These are phyloP conservation scores for Colinus virginianus DNA, from an alignment of 2,113 vertebrate genomes.

Conservation along the genomic window DNA sequence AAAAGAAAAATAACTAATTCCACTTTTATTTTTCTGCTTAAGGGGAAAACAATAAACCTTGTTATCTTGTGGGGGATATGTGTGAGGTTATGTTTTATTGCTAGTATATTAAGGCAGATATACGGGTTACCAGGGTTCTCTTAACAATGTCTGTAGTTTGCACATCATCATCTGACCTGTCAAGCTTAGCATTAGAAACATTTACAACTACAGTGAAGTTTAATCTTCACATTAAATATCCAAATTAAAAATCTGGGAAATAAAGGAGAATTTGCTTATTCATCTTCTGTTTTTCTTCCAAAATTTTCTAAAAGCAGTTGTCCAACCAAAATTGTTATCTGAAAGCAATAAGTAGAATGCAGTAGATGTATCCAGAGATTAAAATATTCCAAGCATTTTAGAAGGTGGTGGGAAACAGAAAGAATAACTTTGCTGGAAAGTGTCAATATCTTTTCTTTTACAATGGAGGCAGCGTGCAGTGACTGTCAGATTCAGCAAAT, in stretches of 20 bases:
- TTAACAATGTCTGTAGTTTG: not conserved
- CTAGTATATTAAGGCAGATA: not conserved
- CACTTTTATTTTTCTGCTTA: not conserved
- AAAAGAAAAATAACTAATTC: not conserved
- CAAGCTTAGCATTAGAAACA: not conserved
- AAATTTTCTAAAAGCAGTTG: not conserved
- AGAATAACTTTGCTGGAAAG: not conserved
- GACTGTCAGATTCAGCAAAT: not conserved
- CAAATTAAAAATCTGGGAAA: not conserved
- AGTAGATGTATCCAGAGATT: not conserved
- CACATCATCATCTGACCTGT: not conserved
- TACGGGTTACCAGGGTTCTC: not conserved
- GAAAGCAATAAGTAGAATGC: not conserved
- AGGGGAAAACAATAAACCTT: not conserved
- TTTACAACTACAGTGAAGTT: not conserved
- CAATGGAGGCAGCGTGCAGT: not conserved
- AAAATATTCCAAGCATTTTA: not conserved
- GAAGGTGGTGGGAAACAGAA: not conserved
- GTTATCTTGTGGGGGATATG: not conserved
- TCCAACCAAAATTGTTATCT: not conserved
- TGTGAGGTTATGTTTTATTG: not conserved
- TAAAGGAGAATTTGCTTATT: not conserved
- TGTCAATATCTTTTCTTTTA: not conserved
- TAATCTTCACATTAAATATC: not conserved
- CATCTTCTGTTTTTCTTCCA: not conserved